phyloP scores from a whole-genome alignment of 1,140 invertebrate species.

The Uloborus diversus region DNA sequence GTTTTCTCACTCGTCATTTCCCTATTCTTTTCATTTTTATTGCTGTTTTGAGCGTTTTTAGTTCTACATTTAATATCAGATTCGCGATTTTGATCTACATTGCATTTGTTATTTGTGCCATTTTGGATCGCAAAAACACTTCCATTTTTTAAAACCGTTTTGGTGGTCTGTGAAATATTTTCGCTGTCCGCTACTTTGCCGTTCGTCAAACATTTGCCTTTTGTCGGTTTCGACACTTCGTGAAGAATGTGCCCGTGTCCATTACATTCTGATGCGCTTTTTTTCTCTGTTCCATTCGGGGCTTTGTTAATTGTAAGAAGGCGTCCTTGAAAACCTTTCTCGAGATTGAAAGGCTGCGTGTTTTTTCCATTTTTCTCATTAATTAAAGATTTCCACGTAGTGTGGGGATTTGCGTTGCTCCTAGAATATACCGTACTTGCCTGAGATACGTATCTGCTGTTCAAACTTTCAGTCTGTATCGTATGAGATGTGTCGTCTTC shows the following conservation, averaged over 20 bases:
- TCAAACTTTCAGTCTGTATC: not conserved
- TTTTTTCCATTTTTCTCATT: slow-evolving; percentile 34
- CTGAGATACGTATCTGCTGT: not conserved
- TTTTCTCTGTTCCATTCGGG: slow-evolving; percentile 26
- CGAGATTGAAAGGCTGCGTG: slow-evolving; percentile 38
- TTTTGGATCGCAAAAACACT: not conserved
- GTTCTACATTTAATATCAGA: not conserved
- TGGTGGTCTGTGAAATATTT: not conserved
- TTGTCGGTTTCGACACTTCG: not conserved
- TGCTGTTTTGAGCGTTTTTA: not conserved
- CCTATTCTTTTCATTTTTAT: not conserved
- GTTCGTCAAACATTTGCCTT: too few relatives aligned
- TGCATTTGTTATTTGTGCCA: not conserved
- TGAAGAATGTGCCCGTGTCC: slow-evolving; percentile 2
- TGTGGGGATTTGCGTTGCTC: slow-evolving; percentile 17
- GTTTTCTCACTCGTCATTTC: not conserved
- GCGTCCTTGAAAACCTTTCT: slow-evolving; percentile 46
- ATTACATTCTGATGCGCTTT: not conserved
- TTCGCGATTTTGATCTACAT: not conserved
- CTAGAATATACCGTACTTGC: not conserved
- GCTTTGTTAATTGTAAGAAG: slow-evolving; percentile 42
- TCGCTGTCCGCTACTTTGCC: too few relatives aligned
- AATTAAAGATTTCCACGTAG: slow-evolving; percentile 51
- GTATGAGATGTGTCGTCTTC: not conserved
- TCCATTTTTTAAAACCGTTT: not conserved